Conservation (phyloP, 1,140 invertebrate species). For the Drosophila persimilis region DNA sequence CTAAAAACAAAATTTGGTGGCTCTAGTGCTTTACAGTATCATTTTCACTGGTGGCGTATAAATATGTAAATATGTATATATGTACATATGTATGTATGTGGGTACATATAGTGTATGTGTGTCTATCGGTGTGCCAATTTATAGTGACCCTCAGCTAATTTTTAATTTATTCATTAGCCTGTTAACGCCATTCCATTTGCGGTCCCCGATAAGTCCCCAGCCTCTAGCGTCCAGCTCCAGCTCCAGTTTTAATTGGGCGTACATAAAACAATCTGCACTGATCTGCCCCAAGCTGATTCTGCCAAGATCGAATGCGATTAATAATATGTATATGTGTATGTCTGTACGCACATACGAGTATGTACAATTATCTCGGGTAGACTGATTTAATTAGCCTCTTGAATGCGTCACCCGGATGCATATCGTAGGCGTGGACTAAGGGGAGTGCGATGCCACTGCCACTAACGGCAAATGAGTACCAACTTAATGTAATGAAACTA, state of each 20-base stretch:
- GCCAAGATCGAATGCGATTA: conserved; percentile 22
- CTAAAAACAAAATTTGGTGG: no score
- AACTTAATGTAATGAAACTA: conserved; percentile 25
- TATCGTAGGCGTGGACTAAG: no score
- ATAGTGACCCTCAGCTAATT: conserved; percentile 38
- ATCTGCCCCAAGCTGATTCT: conserved; percentile 65
- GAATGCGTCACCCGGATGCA: conserved; percentile 30
- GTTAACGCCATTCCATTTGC: conserved; percentile 42
- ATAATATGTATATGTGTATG: neutral
- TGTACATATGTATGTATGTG: neutral
- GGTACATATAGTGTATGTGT: neutral
- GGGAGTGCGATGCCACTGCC: neutral
- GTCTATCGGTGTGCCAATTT: neutral
- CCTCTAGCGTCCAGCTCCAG: neutral
- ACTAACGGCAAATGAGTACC: neutral
- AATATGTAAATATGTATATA: neutral
- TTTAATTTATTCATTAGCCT: conserved; percentile 60
- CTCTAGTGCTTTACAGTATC: no score
- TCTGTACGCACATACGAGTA: neutral
- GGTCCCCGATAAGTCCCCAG: conserved; percentile 6
- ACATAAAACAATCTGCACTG: conserved; percentile 65
- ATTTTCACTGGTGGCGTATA: neutral
- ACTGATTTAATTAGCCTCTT: conserved; percentile 26
- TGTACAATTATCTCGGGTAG: neutral
- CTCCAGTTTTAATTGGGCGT: conserved; percentile 43